Evolutionary conservation across 2,113 vertebrate species (phyloP), one percentile per base, ranked within the genome.

Genomic region (Chaetodon auriga): DNA sequence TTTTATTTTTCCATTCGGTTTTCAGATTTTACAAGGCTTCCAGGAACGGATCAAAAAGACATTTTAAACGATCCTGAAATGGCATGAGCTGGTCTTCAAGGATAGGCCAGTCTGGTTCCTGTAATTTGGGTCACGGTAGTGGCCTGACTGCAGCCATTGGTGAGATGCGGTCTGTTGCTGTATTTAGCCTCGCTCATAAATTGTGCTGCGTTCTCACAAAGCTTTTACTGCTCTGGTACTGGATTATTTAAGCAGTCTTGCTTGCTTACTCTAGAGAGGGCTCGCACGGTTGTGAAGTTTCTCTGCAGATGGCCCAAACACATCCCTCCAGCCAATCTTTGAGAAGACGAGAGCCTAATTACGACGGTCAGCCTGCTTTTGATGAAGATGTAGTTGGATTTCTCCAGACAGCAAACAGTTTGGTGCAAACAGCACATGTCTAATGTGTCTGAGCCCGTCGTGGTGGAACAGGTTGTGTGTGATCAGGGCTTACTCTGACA

Each of bases 141-240:
- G 65, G 60, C 77, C 80, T 19, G 70, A 80, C 82, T 79, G 87
- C 89, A 83, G 90, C 84, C 79, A 25, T 49, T 71, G 76, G 68
- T 73, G 82, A 73, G 85, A 80, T 82, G 81, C 83, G 84, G 84
- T 88, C 66, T 70, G 80, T 58, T 83, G 74, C 95, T 89, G 86
- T 90, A 89, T 95, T 95, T 94, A 94, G 94, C 86, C 68, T 16
- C 49, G 2, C 93, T 90, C 92, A 55, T 91, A 87, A 90, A 94
- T 93, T 94, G 82, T 90, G 90, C 93, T 86, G 92, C 90, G 68
- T 83, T 88, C 77, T 87, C 89, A 60, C 71, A 81, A 78, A 82
- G 86, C 88, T 86, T 89, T 89, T 90, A 84, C 85, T 80, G 81
- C 74, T 62, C 48, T 4, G 82, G 83, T 84, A 88, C 90, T 78